Conservation (phyloP, 2,113 vertebrate species). For the Lampris megalopsis region DNA sequence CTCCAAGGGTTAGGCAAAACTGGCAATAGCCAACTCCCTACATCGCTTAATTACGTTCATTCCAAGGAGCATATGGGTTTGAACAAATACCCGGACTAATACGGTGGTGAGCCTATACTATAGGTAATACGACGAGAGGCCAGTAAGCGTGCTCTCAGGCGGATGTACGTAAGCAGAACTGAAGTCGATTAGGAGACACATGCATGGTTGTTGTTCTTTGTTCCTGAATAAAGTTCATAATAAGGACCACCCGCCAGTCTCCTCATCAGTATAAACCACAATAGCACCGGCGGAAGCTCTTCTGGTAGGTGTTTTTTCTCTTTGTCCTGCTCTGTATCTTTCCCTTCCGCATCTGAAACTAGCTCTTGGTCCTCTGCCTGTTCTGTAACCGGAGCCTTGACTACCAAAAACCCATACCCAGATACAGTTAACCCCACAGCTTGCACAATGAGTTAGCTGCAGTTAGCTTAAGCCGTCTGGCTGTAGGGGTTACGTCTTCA, state of each 20-base stretch:
- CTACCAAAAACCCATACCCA: slow-evolving; percentile 4
- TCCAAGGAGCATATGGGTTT: slow-evolving; percentile 1
- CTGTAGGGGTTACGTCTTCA: no score
- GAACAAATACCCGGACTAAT: no score
- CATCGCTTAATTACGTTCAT: slow-evolving; percentile 10
- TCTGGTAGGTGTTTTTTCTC: not conserved
- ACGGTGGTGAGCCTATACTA: no score
- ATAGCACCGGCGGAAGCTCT: not conserved
- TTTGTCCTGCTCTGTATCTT: not conserved
- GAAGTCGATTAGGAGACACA: no score
- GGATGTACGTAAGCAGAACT: no score
- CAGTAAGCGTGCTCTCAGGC: no score
- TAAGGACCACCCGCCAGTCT: no score
- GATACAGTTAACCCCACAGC: slow-evolving; percentile 5
- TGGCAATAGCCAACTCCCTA: not conserved
- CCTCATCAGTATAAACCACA: no score
- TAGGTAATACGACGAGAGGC: no score
- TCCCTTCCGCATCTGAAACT: not conserved
- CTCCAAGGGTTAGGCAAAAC: not conserved
- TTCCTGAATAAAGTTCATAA: no score
- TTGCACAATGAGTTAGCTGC: not conserved
- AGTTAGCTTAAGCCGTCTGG: no score
- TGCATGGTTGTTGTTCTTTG: no score
- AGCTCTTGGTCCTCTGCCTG: not conserved
- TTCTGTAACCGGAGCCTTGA: not conserved